A percentile compares a stretch with the other conserved stretches of the same genome.
Evolutionary conservation across 2,113 vertebrate species (phyloP).

Genomic region (Centrocercus urophasianus): DNA sequence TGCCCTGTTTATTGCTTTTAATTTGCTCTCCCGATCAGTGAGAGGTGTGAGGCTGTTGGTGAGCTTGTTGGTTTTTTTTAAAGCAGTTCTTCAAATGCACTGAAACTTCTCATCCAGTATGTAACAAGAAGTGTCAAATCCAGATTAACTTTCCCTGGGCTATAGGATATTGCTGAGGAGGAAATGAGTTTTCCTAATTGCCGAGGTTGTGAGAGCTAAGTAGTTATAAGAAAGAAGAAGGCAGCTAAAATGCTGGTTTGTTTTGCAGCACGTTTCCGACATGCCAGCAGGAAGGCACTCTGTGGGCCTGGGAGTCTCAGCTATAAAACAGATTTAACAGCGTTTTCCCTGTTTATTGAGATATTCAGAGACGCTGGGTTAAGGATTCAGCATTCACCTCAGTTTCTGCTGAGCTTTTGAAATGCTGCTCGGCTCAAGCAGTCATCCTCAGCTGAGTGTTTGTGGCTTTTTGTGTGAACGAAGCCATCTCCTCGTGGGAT

Average conservation of each 20-base stretch:
- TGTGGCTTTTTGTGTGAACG: not conserved
- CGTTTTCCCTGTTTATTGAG: not conserved
- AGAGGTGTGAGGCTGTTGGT: not conserved
- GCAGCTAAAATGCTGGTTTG: not conserved
- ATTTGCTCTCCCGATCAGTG: not conserved
- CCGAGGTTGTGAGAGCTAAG: not conserved
- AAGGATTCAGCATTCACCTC: not conserved
- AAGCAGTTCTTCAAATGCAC: not conserved
- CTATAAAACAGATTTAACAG: not conserved
- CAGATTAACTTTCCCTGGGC: not conserved
- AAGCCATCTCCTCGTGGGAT: not conserved
- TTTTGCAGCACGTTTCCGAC: not conserved
- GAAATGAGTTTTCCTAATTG: slow-evolving; percentile 3
- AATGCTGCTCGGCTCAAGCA: not conserved
- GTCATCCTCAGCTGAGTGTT: not conserved
- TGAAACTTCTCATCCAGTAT: not conserved
- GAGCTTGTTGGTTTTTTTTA: not conserved
- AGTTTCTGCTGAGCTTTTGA: not conserved
- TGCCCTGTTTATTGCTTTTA: not conserved
- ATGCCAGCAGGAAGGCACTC: not conserved
- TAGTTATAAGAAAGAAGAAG: not conserved
- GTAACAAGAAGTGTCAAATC: not conserved
- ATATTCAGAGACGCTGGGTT: not conserved
- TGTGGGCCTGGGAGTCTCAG: not conserved
- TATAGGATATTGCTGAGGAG: not conserved